Conservation (phyloP, 2,888 invertebrate genomes). For the Alsophila aescularia region DNA sequence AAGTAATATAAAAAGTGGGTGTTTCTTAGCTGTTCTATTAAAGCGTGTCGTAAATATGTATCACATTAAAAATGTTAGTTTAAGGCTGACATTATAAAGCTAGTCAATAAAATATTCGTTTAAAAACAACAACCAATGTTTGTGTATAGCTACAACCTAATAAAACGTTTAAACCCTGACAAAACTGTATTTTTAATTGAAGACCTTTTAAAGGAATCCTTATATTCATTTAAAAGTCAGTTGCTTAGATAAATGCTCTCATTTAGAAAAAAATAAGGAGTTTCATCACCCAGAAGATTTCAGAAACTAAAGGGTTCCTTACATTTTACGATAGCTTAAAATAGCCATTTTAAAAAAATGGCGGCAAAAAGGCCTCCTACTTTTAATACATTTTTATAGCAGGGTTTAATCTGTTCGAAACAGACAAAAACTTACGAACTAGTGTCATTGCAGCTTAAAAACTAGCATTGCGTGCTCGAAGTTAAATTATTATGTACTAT, state of each 20-base stretch:
- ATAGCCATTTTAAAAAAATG: too few relatives aligned
- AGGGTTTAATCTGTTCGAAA: slow-evolving; percentile 22
- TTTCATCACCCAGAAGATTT: neutral
- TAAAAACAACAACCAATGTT: slow-evolving; percentile 2
- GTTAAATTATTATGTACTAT: slow-evolving; percentile 8
- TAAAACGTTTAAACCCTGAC: slow-evolving; percentile 5
- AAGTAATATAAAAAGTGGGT: neutral
- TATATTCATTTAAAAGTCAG: neutral
- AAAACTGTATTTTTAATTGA: neutral
- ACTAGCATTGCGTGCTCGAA: slow-evolving; percentile 22
- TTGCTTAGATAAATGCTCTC: neutral
- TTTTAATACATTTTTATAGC: neutral
- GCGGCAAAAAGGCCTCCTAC: too few relatives aligned
- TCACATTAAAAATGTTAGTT: neutral
- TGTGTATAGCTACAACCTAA: neutral
- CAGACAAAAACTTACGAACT: slow-evolving; percentile 35
- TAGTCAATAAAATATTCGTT: neutral
- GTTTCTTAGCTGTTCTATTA: neutral
- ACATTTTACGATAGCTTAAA: too few relatives aligned
- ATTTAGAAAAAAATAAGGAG: neutral
- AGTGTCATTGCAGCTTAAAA: slow-evolving; percentile 38
- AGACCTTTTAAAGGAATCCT: neutral
- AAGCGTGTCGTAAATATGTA: neutral
- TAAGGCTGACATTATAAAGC: neutral
- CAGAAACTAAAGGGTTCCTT: slow-evolving; percentile 4